These are phyloP conservation scores for Muschampia plurimacula DNA, from an alignment of 2,888 invertebrate species.

Conservation along the genomic window DNA sequence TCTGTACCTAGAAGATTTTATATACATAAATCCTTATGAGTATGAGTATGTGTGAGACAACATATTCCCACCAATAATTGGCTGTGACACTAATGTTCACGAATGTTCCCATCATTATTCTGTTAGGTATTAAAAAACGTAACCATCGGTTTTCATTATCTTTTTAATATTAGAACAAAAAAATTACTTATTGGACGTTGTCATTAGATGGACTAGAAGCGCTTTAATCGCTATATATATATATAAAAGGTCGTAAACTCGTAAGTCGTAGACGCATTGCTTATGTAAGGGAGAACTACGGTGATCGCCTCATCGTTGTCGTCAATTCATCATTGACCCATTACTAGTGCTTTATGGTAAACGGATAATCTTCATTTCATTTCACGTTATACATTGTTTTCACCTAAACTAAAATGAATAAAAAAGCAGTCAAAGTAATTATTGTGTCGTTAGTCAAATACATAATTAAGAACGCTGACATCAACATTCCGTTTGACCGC, in stretches of 20 bases:
- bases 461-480: conserved; percentile 2
- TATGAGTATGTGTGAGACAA: background rate
- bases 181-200: background rate
- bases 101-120: background rate
- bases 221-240: too few species aligned
- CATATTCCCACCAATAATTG: background rate
- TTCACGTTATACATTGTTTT: too few species aligned
- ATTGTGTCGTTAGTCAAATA: conserved; percentile 17
- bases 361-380: too few species aligned
- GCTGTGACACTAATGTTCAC: background rate
- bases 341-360: too few species aligned
- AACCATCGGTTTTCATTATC: background rate
- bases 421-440: background rate
- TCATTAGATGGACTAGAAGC: too few species aligned
- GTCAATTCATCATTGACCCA: too few species aligned
- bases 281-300: too few species aligned
- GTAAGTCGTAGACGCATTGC: too few species aligned
- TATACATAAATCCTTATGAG: background rate
- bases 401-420: too few species aligned
- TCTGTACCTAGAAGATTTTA: background rate
- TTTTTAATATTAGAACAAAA: background rate
- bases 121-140: background rate
- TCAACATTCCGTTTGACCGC: conserved; percentile 5
- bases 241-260: too few species aligned
- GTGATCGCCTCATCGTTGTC: too few species aligned